Base-by-base conservation (phyloP, 2,888 invertebrate genomes). In the Hirtodrosophila duncani region DNA sequence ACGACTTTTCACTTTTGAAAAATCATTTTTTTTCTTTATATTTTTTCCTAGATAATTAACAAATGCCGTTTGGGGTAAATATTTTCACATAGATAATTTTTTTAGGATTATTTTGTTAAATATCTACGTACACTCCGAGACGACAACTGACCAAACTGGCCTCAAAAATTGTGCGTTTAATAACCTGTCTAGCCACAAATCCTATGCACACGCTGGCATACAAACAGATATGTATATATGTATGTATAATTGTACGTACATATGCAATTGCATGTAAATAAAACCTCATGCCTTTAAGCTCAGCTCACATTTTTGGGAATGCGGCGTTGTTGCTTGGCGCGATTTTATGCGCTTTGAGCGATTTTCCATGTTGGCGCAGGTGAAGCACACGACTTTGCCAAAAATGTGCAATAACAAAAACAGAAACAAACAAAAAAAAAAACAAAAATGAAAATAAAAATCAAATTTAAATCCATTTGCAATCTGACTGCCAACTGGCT, bases 111-210 rank as follows among this genome's bases (percentile, higher is more conserved):
- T n/a, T n/a, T n/a, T n/a, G n/a, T n/a, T n/a, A n/a, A n/a, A n/a
- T n/a, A n/a, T n/a, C n/a, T n/a, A n/a, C n/a, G n/a, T n/a, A n/a
- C n/a, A n/a, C n/a, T n/a, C n/a, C n/a, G n/a, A n/a, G n/a, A n/a
- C n/a, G n/a, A n/a, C n/a, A n/a, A n/a, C n/a, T n/a, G n/a, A n/a
- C n/a, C 74, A 70, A 74, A 67, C 74, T 55, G 62, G 67, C 55
- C 5, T 55, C 55, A 27, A 52, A 67, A 65, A 74, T 78, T 67
- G 79, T 75, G 81, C 75, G 75, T 80, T 45, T 84, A 82, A 84
- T 84, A 84, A 84, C 84, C 83, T 82, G 84, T 84, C 84, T 74
- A 74, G 72, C 84, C 70, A 83, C 84, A 81, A 81, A 72, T 80
- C 71, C 57, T 37, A 56, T 50, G 52, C n/a, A n/a, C n/a, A n/a